Evolutionary conservation across 2,888 invertebrate species (phyloP), one percentile per base, ranked within the genome.

Genomic region (Leptogaster cylindrica): DNA sequence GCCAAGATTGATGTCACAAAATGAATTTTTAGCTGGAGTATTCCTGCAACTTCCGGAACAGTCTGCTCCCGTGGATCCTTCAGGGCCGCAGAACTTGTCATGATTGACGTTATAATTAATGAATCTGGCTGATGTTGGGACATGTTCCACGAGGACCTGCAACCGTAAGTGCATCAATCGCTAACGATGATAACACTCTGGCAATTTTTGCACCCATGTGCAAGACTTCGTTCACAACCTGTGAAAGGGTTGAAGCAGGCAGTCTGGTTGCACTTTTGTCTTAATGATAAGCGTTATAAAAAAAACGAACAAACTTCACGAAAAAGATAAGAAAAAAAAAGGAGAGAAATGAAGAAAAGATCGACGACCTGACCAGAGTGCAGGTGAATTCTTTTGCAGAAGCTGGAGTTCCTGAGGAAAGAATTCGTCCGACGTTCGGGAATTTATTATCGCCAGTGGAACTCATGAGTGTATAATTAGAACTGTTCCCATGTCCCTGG

Each of bases 81-180:
- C 52, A 52, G 7, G 14, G 52, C 31, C 14, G 31, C n/a, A n/a
- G 16, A 31, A 18, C 52, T 20, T 33, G 16, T 33, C 52, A 28
- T 52, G 31, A 52, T 52, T 52, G 52, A 52, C 52, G 33, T 33
- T 18, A 52, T 52, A 52, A 52, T 52, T 52, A 52, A 52, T 52
- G 52, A 52, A 31, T 33, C 33, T n/a, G 18, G 31, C 16, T 31
- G 28, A 52, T 52, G 16, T 33, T 31, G 31, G 33, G 52, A 14
- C 52, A 31, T 52, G 33, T 33, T 20, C 14, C 52, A 33, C 27
- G 52, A 18, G n/a, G n/a, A n/a, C n/a, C n/a, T n/a, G n/a, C n/a
- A n/a, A n/a, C n/a, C n/a, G n/a, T n/a, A n/a, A n/a, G n/a, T n/a
- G n/a, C n/a, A n/a, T n/a, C n/a, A n/a, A n/a, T n/a, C n/a, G n/a